Evolutionary conservation across 2,888 invertebrate species (phyloP).

Genomic region (Clunio marinus): DNA sequence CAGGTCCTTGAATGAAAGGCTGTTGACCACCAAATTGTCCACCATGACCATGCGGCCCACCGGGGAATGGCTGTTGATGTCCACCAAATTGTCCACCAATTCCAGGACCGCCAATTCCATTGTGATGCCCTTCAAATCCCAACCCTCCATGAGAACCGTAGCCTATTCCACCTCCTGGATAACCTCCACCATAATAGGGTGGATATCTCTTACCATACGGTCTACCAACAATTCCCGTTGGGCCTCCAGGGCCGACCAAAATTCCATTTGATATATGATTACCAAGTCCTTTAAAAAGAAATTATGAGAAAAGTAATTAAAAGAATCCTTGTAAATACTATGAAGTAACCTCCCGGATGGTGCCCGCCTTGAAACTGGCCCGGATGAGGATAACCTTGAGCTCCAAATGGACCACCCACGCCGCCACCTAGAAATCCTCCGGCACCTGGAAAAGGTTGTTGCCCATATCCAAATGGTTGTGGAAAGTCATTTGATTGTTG

Average conservation of each 20-base stretch:
- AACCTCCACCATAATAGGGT: conserved; percentile 30
- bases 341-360: conserved; percentile 18
- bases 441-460: conserved; percentile 18
- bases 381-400: conserved; percentile 38
- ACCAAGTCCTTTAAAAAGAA: conserved; percentile 37
- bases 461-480: conserved; percentile 29
- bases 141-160: neutral
- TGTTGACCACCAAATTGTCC: neutral
- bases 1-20: neutral
- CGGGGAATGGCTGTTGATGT: neutral
- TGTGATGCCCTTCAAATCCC: neutral
- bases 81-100: conserved; percentile 39
- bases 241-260: conserved; percentile 55
- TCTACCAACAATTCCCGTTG: conserved; percentile 54
- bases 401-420: conserved; percentile 40
- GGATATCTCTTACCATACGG: conserved; percentile 29
- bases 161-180: conserved; percentile 1
- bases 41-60: neutral
- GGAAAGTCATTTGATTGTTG: conserved; percentile 25
- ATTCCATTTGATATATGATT: conserved; percentile 46
- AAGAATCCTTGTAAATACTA: too few species aligned
- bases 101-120: neutral
- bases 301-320: too few species aligned
- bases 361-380: conserved; percentile 36
- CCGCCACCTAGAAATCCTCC: conserved; percentile 41